Evolutionary conservation across 2,113 vertebrate genomes (phyloP).

Genomic region (Melanocharis versteri): DNA sequence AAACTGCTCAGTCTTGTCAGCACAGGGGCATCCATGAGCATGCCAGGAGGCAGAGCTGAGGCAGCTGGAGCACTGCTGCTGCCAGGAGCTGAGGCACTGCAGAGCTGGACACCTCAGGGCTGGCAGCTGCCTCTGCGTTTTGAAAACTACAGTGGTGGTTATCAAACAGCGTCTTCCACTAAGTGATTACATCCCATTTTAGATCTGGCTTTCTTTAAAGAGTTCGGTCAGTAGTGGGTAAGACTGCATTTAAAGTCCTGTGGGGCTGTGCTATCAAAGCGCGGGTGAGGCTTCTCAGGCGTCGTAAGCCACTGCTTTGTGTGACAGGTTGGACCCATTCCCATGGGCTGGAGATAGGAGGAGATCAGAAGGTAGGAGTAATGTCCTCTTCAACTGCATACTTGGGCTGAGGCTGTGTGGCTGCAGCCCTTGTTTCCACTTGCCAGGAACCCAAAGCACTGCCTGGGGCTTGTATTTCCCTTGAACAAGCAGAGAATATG

Average conservation of each 20-base stretch:
- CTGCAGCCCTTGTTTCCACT: neutral
- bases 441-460: neutral
- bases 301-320: accelerated
- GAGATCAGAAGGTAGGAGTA: neutral
- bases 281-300: neutral
- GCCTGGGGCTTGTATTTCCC: neutral
- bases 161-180: neutral
- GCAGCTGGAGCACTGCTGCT: neutral
- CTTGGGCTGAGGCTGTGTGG: neutral
- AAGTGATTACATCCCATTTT: neutral
- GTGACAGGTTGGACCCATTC: neutral
- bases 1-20: neutral
- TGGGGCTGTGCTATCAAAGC: neutral
- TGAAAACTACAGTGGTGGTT: neutral
- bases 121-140: neutral
- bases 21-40: neutral
- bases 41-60: neutral
- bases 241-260: neutral
- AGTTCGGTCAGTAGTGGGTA: neutral
- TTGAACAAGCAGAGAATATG: neutral
- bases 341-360: neutral
- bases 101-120: neutral
- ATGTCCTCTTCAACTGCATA: neutral
- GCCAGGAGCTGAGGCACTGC: neutral
- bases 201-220: neutral